Base-by-base conservation (phyloP, 64 coral and sea anemone genomes). In the Stylophora pistillata region DNA sequence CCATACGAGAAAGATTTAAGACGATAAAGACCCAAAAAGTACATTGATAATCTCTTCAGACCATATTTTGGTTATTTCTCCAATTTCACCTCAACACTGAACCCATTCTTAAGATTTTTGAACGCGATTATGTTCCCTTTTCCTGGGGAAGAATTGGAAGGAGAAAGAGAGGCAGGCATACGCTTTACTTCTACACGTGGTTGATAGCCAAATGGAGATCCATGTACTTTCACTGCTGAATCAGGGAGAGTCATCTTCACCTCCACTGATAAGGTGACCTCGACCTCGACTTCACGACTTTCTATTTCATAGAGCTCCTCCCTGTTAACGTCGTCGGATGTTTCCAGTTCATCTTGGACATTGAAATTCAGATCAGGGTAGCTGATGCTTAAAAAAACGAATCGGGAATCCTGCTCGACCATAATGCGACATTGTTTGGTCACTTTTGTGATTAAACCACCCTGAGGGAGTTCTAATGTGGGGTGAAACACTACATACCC, bases 61-160 rank as follows among this genome's bases (percentile, higher is more conserved):
- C 23, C 13, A 64, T 7, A 7, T 47, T n/a, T 20, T 21, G 15
- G 17, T 53, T 75, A 75, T 30, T 75, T 75, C 52, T 15, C 52
- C 18, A 74, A 74, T 16, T 74, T 74, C 7, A 74, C 17, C 47
- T 74, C 72, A 34, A 75, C 73, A 9, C 32, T 75, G 73, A 75
- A 75, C 3, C 73, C 73, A 17, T 75, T 75, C 73, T 30, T 75
- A 15, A 75, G 73, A 20, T 75, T 75, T 15, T 6, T 37, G 17
- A 75, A 75, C 15, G 52, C 73, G 15, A 75, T 75, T 47, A 52
- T 75, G 73, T 75, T 75, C 9, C 32, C 32, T 20, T 75, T 75
- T 4, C 6, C 9, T 2, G 32, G 37, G 21, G 32, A 13, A 4
- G 41, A 20, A 2, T 18, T 17, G 52, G 32, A 47, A 1, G 37